These are phyloP conservation scores for Sitobion miscanthi DNA, from an alignment of 1,140 invertebrate species.

Conservation along the genomic window DNA sequence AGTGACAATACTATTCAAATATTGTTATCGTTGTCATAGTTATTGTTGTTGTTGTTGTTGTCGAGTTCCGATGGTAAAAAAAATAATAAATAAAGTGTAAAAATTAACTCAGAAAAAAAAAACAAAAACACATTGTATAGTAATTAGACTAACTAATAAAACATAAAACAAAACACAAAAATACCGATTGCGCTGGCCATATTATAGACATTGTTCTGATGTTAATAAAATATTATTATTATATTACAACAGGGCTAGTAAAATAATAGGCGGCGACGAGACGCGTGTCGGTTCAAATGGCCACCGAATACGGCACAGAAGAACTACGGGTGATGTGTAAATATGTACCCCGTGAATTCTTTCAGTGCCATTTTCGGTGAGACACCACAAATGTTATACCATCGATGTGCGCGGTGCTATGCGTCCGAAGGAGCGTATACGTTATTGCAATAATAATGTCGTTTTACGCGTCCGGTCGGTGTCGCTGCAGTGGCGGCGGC, in stretches of 20 bases:
- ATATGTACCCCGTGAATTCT: slow-evolving; percentile 52
- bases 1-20: too few species aligned
- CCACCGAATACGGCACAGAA: slow-evolving; percentile 54
- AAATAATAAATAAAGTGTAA: not conserved
- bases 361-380: slow-evolving; percentile 57
- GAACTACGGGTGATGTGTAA: slow-evolving; percentile 48
- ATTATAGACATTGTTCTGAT: not conserved
- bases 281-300: slow-evolving; percentile 14
- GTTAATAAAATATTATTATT: not conserved
- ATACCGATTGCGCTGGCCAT: not conserved
- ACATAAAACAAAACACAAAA: slow-evolving; percentile 39
- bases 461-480: not conserved
- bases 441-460: not conserved
- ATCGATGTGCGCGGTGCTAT: not conserved
- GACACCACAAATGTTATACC: not conserved
- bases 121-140: not conserved
- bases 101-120: not conserved
- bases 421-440: too few species aligned
- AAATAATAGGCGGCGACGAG: not conserved
- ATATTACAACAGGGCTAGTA: not conserved
- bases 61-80: not conserved
- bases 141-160: not conserved
- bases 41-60: not conserved
- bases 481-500: not conserved
- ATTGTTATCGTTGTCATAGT: too few species aligned